These are phyloP conservation scores for Psettodes erumei DNA, from an alignment of 2,113 vertebrate genomes.

Conservation along the genomic window DNA sequence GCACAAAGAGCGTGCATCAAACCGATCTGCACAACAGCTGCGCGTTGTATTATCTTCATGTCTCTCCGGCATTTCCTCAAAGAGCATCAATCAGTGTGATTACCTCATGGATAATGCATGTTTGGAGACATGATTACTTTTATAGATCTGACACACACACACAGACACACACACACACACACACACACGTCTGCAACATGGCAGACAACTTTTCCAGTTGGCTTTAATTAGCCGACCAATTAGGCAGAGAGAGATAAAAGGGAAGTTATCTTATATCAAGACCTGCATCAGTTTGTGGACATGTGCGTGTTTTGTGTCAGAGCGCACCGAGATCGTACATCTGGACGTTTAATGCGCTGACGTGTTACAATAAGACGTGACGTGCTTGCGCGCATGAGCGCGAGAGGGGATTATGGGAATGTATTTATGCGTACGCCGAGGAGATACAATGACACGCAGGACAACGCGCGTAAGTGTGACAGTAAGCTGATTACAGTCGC, in stretches of 20 bases:
- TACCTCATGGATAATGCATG: constrained; percentile 45
- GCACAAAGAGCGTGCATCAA: constrained; percentile 48
- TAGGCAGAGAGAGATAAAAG: constrained; percentile 68
- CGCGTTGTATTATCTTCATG: background rate
- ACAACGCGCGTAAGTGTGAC: constrained; percentile 22
- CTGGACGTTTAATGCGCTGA: constrained; percentile 15
- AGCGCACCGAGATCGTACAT: background rate
- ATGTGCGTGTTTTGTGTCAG: background rate
- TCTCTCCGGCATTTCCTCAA: constrained; percentile 22
- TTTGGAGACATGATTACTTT: constrained; percentile 70
- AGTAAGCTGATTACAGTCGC: constrained; percentile 67
- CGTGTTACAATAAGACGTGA: background rate
- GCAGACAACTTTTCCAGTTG: constrained; percentile 58
- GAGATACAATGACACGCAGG: constrained; percentile 41
- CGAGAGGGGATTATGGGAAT: constrained; percentile 37
- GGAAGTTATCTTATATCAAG: background rate
- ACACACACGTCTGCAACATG: constrained; percentile 11
- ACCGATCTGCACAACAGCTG: background rate
- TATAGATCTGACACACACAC: constrained; percentile 60
- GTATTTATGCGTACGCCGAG: constrained; percentile 26
- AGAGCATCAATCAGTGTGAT: constrained; percentile 52
- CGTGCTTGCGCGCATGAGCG: constrained; percentile 7
- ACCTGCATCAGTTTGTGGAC: background rate
- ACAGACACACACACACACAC: too few species aligned
- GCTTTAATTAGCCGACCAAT: constrained; percentile 76